A percentile compares a stretch with the other conserved stretches of the same genome.
These are phyloP conservation scores for Sylvicapra grimmia DNA, from an alignment of 2,113 vertebrate species.

Conservation along the genomic window DNA sequence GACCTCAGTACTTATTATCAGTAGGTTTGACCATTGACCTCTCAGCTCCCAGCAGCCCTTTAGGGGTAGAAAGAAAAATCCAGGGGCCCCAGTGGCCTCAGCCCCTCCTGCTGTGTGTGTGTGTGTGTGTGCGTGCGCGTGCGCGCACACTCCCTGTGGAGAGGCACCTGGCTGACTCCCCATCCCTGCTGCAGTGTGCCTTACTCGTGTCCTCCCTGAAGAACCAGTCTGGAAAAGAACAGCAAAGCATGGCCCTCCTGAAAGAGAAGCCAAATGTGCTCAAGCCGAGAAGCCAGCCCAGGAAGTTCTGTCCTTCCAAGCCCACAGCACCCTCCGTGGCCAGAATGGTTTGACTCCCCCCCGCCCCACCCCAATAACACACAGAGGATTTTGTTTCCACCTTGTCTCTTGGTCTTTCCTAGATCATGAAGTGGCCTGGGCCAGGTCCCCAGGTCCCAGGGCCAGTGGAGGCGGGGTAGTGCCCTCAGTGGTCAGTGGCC, in stretches of 20 bases:
- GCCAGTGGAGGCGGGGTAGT: neutral
- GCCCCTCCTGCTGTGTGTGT: neutral
- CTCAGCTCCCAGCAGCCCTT: neutral
- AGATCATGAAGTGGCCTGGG: neutral
- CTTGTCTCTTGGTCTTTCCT: conserved; percentile 20
- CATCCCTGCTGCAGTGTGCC: conserved; percentile 77
- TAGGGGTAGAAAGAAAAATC: neutral
- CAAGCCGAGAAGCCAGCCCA: conserved; percentile 48
- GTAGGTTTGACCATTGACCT: neutral
- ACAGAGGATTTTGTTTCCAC: neutral
- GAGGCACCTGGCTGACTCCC: neutral
- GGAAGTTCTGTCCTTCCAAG: conserved; percentile 66
- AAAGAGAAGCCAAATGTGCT: conserved; percentile 12
- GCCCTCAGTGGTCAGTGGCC: neutral
- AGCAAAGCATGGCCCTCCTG: neutral
- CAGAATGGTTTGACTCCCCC: conserved; percentile 77
- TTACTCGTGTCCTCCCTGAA: conserved; percentile 82
- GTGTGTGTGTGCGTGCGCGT: accelerated
- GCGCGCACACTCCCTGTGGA: accelerated
- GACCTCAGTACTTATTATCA: neutral
- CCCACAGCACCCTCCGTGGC: conserved; percentile 69
- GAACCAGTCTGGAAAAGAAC: conserved; percentile 62
- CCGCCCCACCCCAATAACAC: neutral
- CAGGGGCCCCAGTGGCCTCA: neutral
- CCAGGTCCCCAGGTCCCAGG: neutral